Percentiles rank a stretch among this genome's conserved stretches.
Conservation (phyloP, 2,888 invertebrate genomes). For the Chorisops tibialis region DNA sequence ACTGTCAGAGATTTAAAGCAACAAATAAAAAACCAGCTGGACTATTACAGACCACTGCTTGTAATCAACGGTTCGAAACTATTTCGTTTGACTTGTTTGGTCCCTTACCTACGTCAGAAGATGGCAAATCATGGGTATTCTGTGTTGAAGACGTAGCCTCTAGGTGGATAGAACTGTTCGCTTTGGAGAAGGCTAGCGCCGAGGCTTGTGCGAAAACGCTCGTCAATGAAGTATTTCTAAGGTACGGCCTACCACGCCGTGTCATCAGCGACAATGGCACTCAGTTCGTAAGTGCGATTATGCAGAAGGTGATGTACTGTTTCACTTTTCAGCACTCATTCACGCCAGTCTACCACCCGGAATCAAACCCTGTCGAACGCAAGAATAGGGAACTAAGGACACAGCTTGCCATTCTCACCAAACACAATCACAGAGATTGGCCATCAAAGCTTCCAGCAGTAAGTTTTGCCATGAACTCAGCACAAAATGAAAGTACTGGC, state of each 20-base stretch:
- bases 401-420: slow-evolving; percentile 39
- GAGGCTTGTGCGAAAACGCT: slow-evolving; percentile 33
- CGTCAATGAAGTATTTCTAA: slow-evolving; percentile 42
- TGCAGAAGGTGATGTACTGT: slow-evolving; percentile 40
- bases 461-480: slow-evolving; percentile 47
- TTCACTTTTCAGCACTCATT: not conserved
- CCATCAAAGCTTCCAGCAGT: slow-evolving; percentile 40
- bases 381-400: slow-evolving; percentile 3
- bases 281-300: no score
- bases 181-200: slow-evolving; percentile 38
- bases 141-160: slow-evolving; percentile 38
- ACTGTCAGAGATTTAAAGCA: slow-evolving; percentile 39
- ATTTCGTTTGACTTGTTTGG: slow-evolving; percentile 35
- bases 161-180: slow-evolving; percentile 41
- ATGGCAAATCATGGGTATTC: slow-evolving; percentile 37
- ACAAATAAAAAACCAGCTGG: slow-evolving; percentile 34
- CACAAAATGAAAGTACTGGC: slow-evolving; percentile 38
- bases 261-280: slow-evolving; percentile 45
- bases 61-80: slow-evolving; percentile 36
- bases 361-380: slow-evolving; percentile 43
- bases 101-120: slow-evolving; percentile 35
- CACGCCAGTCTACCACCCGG: slow-evolving; percentile 43
- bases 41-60: slow-evolving; percentile 38
- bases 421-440: slow-evolving; percentile 41
- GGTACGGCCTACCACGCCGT: slow-evolving; percentile 42